Evolutionary conservation across 2,888 invertebrate species (phyloP).

Genomic region (Platycheirus albimanus): DNA sequence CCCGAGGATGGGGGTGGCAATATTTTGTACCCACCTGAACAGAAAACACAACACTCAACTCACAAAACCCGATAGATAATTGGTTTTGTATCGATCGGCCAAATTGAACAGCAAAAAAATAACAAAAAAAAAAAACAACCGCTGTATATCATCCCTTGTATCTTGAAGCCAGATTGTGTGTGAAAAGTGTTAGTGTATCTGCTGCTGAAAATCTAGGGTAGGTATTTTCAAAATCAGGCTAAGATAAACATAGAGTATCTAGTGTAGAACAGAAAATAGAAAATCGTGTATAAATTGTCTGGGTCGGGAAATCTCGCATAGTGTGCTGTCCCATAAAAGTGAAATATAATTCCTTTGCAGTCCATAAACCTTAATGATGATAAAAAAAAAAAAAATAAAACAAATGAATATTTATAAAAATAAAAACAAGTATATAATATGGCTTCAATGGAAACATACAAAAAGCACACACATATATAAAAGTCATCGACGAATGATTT

Average conservation of each 20-base stretch:
- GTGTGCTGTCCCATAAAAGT: constrained; percentile 48
- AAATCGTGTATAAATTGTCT: constrained; percentile 43
- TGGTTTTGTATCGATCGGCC: constrained; percentile 62
- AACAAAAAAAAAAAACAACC: neutral
- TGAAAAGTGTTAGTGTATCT: constrained; percentile 20
- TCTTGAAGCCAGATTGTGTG: constrained; percentile 33
- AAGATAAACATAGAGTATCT: constrained; percentile 20
- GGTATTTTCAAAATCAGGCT: constrained; percentile 42
- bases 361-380: constrained; percentile 34
- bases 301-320: constrained; percentile 44
- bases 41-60: constrained; percentile 10
- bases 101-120: constrained; percentile 1
- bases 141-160: constrained; percentile 7
- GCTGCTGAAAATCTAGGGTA: constrained; percentile 28
- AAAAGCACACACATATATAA: no score
- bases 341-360: constrained; percentile 51
- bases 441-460: constrained; percentile 40
- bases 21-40: constrained; percentile 21
- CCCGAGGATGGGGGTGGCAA: no score
- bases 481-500: constrained; percentile 25
- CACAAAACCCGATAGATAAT: constrained; percentile 64
- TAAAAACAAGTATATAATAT: constrained; percentile 28
- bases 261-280: no score
- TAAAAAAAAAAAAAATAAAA: constrained; percentile 2
- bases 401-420: constrained; percentile 39